Percentiles rank a stretch among this genome's conserved stretches.
Conservation (phyloP, 2,888 invertebrate genomes). For the Itoplectis maculator region DNA sequence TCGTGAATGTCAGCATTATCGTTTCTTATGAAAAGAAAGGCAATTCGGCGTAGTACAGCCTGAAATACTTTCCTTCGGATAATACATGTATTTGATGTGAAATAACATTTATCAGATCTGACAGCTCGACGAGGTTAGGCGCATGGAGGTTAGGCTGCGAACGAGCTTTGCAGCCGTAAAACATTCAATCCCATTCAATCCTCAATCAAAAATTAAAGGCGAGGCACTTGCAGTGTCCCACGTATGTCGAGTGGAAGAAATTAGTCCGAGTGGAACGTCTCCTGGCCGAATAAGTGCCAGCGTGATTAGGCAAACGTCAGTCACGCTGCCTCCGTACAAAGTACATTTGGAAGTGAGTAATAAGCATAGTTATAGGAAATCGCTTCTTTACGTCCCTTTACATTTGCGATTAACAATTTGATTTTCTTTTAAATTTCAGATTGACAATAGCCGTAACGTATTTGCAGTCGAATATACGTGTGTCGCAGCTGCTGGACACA, state of each 20-base stretch:
- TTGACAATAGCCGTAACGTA: slow-evolving; percentile 6
- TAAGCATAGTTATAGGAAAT: too few species aligned
- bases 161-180: slow-evolving; percentile 21
- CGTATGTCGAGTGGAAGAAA: slow-evolving; percentile 27
- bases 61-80: too few species aligned
- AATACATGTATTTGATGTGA: too few species aligned
- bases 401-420: not conserved
- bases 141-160: too few species aligned
- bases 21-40: too few species aligned
- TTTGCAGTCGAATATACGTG: slow-evolving; percentile 46
- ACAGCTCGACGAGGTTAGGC: too few species aligned
- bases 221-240: not conserved
- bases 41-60: too few species aligned
- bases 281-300: slow-evolving; percentile 19
- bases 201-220: slow-evolving; percentile 18
- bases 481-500: slow-evolving; percentile 48
- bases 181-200: slow-evolving; percentile 14
- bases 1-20: too few species aligned
- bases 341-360: slow-evolving; percentile 37
- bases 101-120: too few species aligned
- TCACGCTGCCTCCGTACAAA: slow-evolving; percentile 31
- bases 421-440: not conserved
- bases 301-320: slow-evolving; percentile 32
- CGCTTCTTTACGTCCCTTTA: not conserved
- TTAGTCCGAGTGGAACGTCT: not conserved